Conservation (phyloP, 2,888 invertebrate species). For the Dendrolimus pini region DNA sequence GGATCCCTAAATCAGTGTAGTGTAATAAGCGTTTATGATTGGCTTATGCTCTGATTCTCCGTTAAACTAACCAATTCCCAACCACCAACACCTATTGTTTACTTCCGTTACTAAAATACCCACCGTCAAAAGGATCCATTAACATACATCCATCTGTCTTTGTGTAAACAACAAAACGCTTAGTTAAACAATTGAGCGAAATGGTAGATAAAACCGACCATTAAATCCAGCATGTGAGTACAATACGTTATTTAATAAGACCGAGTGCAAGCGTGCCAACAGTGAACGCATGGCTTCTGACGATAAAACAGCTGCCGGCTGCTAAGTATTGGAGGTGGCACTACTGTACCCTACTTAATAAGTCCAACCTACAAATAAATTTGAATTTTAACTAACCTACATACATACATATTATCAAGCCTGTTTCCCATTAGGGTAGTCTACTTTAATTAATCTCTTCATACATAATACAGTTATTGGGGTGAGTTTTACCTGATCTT, state of each 20-base stretch:
- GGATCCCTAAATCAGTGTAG: too few species aligned
- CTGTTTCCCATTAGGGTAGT: too few species aligned
- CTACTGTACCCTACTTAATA: neutral
- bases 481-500: too few species aligned
- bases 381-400: neutral
- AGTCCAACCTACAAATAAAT: too few species aligned
- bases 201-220: conserved; percentile 21
- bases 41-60: too few species aligned
- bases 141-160: neutral
- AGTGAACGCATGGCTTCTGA: conserved; percentile 37
- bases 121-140: neutral
- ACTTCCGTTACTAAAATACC: neutral
- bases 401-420: too few species aligned
- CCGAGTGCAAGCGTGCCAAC: conserved; percentile 34
- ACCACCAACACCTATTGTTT: too few species aligned
- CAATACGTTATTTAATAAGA: conserved; percentile 35
- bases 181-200: conserved; percentile 1
- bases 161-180: conserved; percentile 8
- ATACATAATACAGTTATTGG: too few species aligned
- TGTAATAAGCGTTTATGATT: too few species aligned
- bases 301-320: conserved; percentile 41
- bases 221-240: conserved; percentile 24
- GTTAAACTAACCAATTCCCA: too few species aligned
- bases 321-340: conserved; percentile 20
- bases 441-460: too few species aligned